Conservation (phyloP, 2,888 invertebrate genomes). For the Drosophila borealis region DNA sequence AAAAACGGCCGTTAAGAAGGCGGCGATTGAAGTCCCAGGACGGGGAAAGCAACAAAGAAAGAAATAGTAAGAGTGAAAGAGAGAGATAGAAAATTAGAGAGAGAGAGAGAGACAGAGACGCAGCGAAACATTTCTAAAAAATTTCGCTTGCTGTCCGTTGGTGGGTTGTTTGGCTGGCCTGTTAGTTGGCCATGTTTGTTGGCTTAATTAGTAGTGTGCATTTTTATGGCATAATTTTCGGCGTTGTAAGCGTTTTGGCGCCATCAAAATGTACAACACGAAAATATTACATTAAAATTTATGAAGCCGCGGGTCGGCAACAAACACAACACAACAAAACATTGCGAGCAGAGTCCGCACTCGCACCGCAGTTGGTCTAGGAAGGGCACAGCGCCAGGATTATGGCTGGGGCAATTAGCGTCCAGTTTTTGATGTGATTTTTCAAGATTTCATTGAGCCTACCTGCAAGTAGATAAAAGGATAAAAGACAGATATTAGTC, state of each 20-base stretch:
- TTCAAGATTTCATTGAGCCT: conserved; percentile 16
- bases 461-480: conserved; percentile 45
- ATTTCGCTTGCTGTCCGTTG: conserved; percentile 36
- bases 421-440: conserved; percentile 1
- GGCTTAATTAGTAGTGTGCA: conserved; percentile 77
- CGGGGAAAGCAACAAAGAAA: conserved; percentile 6
- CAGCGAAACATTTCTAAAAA: conserved; percentile 46
- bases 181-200: conserved; percentile 67
- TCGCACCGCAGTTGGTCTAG: conserved; percentile 13
- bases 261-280: conserved; percentile 72
- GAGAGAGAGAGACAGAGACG: background rate
- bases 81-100: background rate
- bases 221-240: conserved; percentile 78
- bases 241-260: conserved; percentile 68
- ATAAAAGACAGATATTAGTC: background rate
- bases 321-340: conserved; percentile 21
- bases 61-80: background rate
- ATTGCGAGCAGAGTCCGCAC: conserved; percentile 6
- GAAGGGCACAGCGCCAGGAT: background rate
- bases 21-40: conserved; percentile 33
- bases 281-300: conserved; percentile 77
- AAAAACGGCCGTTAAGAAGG: conserved; percentile 39
- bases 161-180: conserved; percentile 32
- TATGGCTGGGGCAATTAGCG: conserved; percentile 23
- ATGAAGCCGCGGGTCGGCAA: conserved; percentile 55